A percentile compares a stretch with the other conserved stretches of the same genome.
Conservation (phyloP, 1,140 invertebrate genomes). For the Caerostris darwini region DNA sequence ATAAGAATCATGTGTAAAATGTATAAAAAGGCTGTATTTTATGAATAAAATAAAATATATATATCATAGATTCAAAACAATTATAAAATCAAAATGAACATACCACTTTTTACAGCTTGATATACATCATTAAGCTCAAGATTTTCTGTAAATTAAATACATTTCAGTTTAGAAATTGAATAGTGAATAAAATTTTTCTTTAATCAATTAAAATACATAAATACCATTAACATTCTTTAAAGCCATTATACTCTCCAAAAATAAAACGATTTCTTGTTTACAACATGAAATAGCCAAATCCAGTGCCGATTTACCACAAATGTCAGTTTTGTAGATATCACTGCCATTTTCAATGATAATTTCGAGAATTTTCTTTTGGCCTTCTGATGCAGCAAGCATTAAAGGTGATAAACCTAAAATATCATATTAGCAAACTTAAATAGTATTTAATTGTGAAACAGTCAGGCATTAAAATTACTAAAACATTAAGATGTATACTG, state of each 20-base stretch:
- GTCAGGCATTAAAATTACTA: not conserved
- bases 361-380: conserved; percentile 35
- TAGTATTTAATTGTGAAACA: too few relatives aligned
- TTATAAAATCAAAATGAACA: conserved; percentile 81
- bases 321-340: conserved; percentile 79
- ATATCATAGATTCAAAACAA: too few relatives aligned
- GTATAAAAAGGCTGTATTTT: too few relatives aligned
- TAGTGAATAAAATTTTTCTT: not conserved
- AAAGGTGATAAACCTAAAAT: conserved; percentile 74
- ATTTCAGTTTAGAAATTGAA: not conserved
- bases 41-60: too few relatives aligned
- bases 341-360: conserved; percentile 68
- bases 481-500: not conserved
- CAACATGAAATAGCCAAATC: conserved; percentile 81
- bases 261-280: conserved; percentile 80
- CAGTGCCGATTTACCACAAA: conserved; percentile 81
- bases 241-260: not conserved
- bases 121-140: not conserved
- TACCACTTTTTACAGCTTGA: conserved; percentile 57
- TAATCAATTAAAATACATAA: not conserved
- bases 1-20: too few relatives aligned
- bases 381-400: conserved; percentile 70
- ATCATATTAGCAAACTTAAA: not conserved
- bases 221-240: conserved; percentile 12
- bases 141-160: not conserved